Conservation (phyloP, 1,140 invertebrate species). For the Bombyx mandarina region DNA sequence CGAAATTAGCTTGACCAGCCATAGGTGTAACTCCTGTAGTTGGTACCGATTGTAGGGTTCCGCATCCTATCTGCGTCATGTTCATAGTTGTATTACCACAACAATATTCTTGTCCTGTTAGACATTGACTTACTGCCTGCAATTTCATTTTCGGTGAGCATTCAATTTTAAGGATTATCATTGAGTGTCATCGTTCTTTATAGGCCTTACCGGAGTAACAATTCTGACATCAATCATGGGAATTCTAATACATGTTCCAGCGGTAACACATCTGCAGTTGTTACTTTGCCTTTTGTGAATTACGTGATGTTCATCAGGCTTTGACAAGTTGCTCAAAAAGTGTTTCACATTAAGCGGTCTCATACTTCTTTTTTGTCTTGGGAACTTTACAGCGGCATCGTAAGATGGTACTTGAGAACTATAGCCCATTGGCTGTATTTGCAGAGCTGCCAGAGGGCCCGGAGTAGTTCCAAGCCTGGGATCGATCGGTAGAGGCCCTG, state of each 20-base stretch:
- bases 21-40: conserved; percentile 34
- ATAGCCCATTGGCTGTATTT: conserved; percentile 42
- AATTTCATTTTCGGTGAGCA: conserved; percentile 1
- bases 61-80: conserved; percentile 23
- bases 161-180: neutral
- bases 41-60: conserved; percentile 51
- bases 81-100: conserved; percentile 36
- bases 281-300: conserved; percentile 57
- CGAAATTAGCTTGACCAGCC: conserved; percentile 68
- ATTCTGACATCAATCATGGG: conserved; percentile 75
- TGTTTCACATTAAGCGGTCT: conserved; percentile 15
- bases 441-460: conserved; percentile 34
- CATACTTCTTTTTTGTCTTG: conserved; percentile 40
- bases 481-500: conserved; percentile 51
- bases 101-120: conserved; percentile 61
- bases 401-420: conserved; percentile 35
- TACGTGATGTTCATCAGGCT: conserved; percentile 23
- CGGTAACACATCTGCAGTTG: conserved; percentile 36
- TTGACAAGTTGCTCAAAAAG: conserved; percentile 9
- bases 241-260: conserved; percentile 51
- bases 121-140: conserved; percentile 39
- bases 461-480: conserved; percentile 55
- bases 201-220: conserved; percentile 68
- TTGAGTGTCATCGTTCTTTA: neutral
- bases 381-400: conserved; percentile 43